Conservation (phyloP, 2,113 vertebrate species). For the Dendropsophus ebraccatus region DNA sequence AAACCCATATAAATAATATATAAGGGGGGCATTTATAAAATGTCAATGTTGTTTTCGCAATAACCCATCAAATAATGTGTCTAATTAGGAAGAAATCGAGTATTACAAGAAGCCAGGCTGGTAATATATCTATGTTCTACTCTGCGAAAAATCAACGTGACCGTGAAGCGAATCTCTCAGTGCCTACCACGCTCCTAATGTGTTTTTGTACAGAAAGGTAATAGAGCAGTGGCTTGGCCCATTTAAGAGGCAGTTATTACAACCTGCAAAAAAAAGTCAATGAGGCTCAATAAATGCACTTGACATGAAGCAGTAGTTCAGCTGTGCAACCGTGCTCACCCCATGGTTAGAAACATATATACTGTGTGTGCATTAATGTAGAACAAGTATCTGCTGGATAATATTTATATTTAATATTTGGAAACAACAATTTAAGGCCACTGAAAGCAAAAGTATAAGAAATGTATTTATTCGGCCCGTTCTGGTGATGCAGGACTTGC, state of each 20-base stretch:
- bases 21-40: too few relatives aligned
- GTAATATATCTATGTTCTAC: slow-evolving; percentile 4
- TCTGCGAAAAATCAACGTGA: slow-evolving; percentile 32
- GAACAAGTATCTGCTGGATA: neutral
- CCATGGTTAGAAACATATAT: neutral
- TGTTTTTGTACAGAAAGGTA: slow-evolving; percentile 20
- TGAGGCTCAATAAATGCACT: slow-evolving; percentile 15
- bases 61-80: neutral
- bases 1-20: too few relatives aligned
- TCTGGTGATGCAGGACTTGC: too few relatives aligned
- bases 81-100: neutral
- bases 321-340: neutral
- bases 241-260: neutral
- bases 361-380: neutral
- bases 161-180: neutral
- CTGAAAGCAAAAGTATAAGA: too few relatives aligned
- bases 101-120: neutral
- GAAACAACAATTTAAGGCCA: too few relatives aligned
- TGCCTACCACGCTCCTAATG: neutral
- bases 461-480: too few relatives aligned
- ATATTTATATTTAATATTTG: too few relatives aligned
- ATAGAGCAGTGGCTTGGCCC: neutral
- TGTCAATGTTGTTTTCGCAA: too few relatives aligned
- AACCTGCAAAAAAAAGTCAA: neutral
- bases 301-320: slow-evolving; percentile 10